Conservation (phyloP, 2,888 invertebrate genomes). For the Imbricaverruca yamaguchii region DNA sequence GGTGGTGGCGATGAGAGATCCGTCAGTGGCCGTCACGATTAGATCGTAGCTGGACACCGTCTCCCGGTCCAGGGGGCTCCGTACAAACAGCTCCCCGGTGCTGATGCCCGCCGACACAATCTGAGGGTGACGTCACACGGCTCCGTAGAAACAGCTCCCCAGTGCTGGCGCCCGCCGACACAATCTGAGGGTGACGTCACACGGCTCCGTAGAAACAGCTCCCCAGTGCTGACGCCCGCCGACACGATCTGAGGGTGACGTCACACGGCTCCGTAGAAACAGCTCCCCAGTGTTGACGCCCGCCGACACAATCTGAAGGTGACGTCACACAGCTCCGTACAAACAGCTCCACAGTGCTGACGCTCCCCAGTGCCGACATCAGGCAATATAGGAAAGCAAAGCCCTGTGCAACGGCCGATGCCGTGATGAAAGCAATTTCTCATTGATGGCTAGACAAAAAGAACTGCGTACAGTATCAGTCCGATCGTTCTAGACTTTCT, state of each 20-base stretch:
- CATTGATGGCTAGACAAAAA: too few species aligned
- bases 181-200: conserved; percentile 72
- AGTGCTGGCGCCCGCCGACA: not conserved
- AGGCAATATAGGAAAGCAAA: too few species aligned
- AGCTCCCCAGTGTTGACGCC: conserved; percentile 57
- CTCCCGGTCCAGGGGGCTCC: conserved; percentile 77
- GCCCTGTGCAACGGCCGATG: too few species aligned
- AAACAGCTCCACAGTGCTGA: conserved; percentile 62
- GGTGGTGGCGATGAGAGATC: conserved; percentile 73
- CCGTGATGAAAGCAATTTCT: too few species aligned
- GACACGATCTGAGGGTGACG: conserved; percentile 67
- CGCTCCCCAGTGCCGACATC: too few species aligned
- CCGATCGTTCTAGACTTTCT: too few species aligned
- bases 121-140: conserved; percentile 72
- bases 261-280: conserved; percentile 56
- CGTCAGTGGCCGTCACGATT: conserved; percentile 80
- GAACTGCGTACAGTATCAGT: too few species aligned
- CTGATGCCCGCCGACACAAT: not conserved
- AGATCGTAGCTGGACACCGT: conserved; percentile 62
- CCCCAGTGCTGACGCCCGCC: conserved; percentile 56
- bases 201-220: conserved; percentile 66
- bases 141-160: conserved; percentile 80
- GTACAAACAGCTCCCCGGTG: conserved; percentile 70
- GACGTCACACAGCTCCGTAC: conserved; percentile 59
- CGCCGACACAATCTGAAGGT: conserved; percentile 61